These are phyloP conservation scores for Vannuccia rotundouncinata DNA, from an alignment of 2,888 invertebrate genomes.

Conservation along the genomic window DNA sequence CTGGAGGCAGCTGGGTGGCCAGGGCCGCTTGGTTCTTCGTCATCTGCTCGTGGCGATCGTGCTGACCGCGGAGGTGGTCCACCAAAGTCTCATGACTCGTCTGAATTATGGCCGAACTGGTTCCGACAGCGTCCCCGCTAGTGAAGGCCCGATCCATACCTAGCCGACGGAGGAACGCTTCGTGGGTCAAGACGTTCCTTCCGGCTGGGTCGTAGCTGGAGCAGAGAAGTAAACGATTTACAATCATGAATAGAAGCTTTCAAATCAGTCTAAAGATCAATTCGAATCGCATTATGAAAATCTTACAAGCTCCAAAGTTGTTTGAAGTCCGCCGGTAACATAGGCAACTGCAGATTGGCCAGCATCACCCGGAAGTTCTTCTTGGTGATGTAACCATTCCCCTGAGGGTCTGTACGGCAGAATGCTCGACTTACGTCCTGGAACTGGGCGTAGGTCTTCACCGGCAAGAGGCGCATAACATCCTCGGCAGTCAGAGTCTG, in stretches of 20 bases:
- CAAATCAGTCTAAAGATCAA: too few relatives aligned
- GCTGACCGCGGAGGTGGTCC: constrained; percentile 47
- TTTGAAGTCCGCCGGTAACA: too few relatives aligned
- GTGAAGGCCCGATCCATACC: constrained; percentile 47
- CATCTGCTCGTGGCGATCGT: constrained; percentile 47
- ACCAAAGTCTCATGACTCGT: constrained; percentile 46
- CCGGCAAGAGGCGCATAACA: constrained; percentile 46
- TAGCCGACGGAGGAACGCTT: constrained; percentile 48
- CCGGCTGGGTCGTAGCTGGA: constrained; percentile 48
- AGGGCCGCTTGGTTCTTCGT: constrained; percentile 48
- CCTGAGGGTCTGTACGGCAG: constrained; percentile 33
- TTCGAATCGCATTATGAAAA: too few relatives aligned
- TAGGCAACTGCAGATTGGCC: too few relatives aligned
- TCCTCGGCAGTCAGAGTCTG: constrained; percentile 48
- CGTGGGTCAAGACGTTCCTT: constrained; percentile 47
- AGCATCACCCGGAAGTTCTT: constrained; percentile 12
- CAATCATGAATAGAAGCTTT: too few relatives aligned
- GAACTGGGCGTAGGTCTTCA: constrained; percentile 49
- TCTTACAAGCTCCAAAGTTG: too few relatives aligned
- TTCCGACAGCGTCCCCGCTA: constrained; percentile 48
- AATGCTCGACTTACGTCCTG: constrained; percentile 45
- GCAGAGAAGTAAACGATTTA: too few relatives aligned
- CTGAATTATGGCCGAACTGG: constrained; percentile 47
- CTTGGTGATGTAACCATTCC: constrained; percentile 47
- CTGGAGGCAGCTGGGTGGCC: constrained; percentile 45